phyloP scores from a whole-genome alignment of 2,113 vertebrate species.

The Microcebus jonahi region DNA sequence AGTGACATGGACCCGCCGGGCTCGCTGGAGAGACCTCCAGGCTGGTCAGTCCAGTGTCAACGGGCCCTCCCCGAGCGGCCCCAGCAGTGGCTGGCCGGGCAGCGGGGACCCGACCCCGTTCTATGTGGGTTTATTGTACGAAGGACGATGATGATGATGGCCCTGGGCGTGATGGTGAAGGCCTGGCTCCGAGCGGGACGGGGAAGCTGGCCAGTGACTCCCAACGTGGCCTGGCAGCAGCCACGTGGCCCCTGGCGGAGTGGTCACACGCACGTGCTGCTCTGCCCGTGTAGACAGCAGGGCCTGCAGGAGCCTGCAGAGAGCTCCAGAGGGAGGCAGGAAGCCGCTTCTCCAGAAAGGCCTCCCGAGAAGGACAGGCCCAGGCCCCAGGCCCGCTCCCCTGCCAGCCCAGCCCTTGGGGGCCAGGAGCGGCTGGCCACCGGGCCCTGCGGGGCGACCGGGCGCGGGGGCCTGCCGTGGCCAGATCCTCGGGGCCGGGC shows the following conservation, averaged over 20 bases:
- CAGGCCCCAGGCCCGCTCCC: neutral
- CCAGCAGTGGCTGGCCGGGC: fast-evolving
- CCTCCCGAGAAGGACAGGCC: neutral
- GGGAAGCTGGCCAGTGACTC: too few species aligned
- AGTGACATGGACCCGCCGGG: fast-evolving
- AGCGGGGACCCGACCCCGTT: fast-evolving
- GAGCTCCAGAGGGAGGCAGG: conserved; percentile 83
- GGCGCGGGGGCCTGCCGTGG: fast-evolving
- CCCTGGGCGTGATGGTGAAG: fast-evolving
- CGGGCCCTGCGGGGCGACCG: neutral
- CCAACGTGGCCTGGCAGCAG: neutral
- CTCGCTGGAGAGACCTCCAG: neutral
- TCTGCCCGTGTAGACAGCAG: neutral
- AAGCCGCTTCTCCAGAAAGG: conserved; percentile 57
- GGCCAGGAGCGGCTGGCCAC: too few species aligned
- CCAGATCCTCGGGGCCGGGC: neutral
- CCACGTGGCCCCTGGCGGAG: fast-evolving
- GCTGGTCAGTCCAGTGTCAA: neutral
- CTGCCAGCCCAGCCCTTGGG: fast-evolving
- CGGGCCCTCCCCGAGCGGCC: too few species aligned
- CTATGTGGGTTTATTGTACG: fast-evolving
- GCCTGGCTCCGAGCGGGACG: fast-evolving
- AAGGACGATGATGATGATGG: neutral
- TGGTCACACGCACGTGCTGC: fast-evolving
- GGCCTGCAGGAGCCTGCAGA: neutral